Evolutionary conservation across 1,140 invertebrate species (phyloP).

Genomic region (Listronotus bonariensis): DNA sequence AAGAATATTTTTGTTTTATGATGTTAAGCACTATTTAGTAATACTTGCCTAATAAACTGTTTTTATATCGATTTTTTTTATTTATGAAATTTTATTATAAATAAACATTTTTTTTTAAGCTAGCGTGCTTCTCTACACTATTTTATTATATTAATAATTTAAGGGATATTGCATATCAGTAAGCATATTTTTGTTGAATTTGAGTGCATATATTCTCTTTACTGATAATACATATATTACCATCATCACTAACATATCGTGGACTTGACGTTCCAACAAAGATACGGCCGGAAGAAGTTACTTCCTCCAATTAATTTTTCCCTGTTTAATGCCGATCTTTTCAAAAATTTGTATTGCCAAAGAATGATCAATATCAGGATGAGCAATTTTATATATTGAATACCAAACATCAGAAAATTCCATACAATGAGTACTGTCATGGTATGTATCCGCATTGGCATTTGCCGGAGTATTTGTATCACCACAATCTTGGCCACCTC

Average conservation of each 20-base stretch:
- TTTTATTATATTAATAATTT: no score
- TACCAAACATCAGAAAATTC: slow-evolving; percentile 62
- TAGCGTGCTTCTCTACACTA: no score
- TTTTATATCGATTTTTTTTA: no score
- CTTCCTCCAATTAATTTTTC: slow-evolving; percentile 53
- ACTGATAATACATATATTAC: neutral
- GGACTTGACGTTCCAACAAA: slow-evolving; percentile 39
- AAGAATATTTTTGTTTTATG: no score
- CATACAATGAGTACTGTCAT: slow-evolving; percentile 60
- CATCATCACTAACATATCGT: slow-evolving; percentile 34
- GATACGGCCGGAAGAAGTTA: slow-evolving; percentile 49
- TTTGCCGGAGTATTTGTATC: slow-evolving; percentile 53
- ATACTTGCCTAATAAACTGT: no score
- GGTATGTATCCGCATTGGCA: slow-evolving; percentile 54
- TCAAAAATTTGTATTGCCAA: slow-evolving; percentile 57
- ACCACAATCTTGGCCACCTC: slow-evolving; percentile 58
- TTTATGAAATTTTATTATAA: no score
- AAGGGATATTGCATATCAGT: no score
- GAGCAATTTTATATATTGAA: slow-evolving; percentile 55
- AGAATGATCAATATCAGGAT: slow-evolving; percentile 54
- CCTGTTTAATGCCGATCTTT: slow-evolving; percentile 50
- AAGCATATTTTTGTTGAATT: no score
- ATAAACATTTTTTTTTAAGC: no score
- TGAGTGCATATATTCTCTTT: no score
- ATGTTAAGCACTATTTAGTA: no score